A percentile compares a stretch with the other conserved stretches of the same genome.
Evolutionary conservation across 1,140 invertebrate species (phyloP).

Genomic region (Pachyrhynchus sulphureomaculatus): DNA sequence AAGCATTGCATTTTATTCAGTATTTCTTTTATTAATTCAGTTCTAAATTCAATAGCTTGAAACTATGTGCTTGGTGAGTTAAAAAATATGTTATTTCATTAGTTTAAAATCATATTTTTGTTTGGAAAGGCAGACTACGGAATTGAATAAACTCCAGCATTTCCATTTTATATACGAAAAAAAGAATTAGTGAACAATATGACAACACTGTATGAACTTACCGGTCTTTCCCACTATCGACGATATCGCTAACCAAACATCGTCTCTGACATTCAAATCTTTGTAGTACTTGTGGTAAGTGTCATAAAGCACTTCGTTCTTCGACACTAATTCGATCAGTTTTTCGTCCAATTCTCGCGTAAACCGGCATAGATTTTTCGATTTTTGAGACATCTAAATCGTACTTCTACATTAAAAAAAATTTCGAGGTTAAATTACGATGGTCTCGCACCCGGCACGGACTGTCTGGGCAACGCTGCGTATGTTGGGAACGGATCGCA

Average conservation of each 20-base stretch:
- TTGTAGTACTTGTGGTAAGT: conserved; percentile 25
- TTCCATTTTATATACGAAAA: neutral
- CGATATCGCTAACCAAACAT: conserved; percentile 28
- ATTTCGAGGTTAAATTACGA: conserved; percentile 1
- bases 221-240: conserved; percentile 27
- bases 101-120: no score
- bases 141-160: no score
- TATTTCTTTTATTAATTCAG: no score
- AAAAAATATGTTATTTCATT: no score
- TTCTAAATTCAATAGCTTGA: no score
- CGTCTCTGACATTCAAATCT: conserved; percentile 27
- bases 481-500: conserved; percentile 19
- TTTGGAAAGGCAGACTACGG: no score
- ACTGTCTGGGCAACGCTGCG: conserved; percentile 31
- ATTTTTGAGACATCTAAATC: conserved; percentile 43
- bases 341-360: conserved; percentile 30
- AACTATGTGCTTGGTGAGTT: no score
- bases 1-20: no score
- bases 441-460: conserved; percentile 8
- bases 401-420: neutral
- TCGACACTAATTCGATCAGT: conserved; percentile 27
- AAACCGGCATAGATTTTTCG: conserved; percentile 28
- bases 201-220: conserved; percentile 17
- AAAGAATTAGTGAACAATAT: neutral
- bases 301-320: conserved; percentile 27